Conservation (phyloP, 92 coral and sea anemone species). For the Chrysogorgia sp. region DNA sequence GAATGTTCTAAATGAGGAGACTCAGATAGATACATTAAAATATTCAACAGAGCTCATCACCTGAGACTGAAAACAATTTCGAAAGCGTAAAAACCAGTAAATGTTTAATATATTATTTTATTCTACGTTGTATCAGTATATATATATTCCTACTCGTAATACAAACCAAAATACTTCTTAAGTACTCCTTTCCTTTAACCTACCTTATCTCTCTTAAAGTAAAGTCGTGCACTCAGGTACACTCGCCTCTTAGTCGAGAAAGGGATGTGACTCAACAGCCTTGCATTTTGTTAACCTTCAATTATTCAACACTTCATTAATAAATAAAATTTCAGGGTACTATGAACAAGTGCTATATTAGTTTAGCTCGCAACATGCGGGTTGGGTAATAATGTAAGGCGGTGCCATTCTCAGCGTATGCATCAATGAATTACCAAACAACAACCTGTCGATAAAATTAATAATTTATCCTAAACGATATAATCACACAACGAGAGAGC, state of each 20-base stretch:
- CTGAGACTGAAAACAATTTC: too few species aligned
- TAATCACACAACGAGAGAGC: neutral
- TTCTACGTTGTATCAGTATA: too few species aligned
- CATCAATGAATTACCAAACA: constrained; percentile 49
- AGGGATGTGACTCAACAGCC: constrained; percentile 17
- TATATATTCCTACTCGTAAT: too few species aligned
- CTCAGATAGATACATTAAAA: too few species aligned
- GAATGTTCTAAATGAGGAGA: too few species aligned
- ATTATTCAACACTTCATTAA: constrained; percentile 35
- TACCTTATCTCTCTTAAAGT: neutral
- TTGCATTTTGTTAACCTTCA: constrained; percentile 38
- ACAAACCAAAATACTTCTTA: too few species aligned
- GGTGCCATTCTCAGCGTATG: neutral
- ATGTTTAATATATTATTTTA: too few species aligned
- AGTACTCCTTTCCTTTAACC: too few species aligned
- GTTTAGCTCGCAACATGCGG: constrained; percentile 12
- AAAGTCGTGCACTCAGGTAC: too few species aligned
- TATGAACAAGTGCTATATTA: neutral
- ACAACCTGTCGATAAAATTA: constrained; percentile 47
- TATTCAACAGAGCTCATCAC: too few species aligned
- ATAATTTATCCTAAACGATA: constrained; percentile 20
- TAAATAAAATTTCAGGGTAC: constrained; percentile 44
- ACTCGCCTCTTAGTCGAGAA: neutral
- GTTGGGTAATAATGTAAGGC: neutral
- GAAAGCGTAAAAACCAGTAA: too few species aligned